A percentile compares a stretch with the other conserved stretches of the same genome.
These are phyloP conservation scores for Nymphalis urticae DNA, from an alignment of 2,888 invertebrate species.

Conservation along the genomic window DNA sequence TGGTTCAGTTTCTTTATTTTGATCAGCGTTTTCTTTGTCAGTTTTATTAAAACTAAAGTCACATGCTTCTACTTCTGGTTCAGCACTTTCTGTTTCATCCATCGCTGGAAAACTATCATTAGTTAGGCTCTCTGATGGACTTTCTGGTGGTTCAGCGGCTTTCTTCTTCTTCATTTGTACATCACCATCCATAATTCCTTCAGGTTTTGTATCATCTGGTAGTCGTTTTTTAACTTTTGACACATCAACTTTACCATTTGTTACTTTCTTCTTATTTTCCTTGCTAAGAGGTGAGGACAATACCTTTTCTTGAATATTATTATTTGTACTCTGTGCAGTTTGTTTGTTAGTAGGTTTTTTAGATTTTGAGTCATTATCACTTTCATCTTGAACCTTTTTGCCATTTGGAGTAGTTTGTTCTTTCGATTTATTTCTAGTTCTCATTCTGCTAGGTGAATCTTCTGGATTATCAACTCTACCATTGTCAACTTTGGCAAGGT, in stretches of 20 bases:
- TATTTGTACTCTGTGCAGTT: slow-evolving; percentile 68
- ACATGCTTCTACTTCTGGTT: slow-evolving; percentile 73
- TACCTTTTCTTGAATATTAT: slow-evolving; percentile 68
- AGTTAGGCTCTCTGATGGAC: slow-evolving; percentile 91
- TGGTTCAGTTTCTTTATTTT: slow-evolving; percentile 63
- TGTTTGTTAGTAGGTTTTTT: slow-evolving; percentile 56
- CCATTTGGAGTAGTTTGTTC: slow-evolving; percentile 83
- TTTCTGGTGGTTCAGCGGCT: slow-evolving; percentile 83
- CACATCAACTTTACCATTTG: slow-evolving; percentile 77
- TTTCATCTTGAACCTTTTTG: slow-evolving; percentile 75
- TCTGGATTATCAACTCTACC: slow-evolving; percentile 87
- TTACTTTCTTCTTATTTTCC: slow-evolving; percentile 71
- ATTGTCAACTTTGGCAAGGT: slow-evolving; percentile 92
- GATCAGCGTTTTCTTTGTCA: slow-evolving; percentile 68
- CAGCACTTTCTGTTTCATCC: slow-evolving; percentile 84
- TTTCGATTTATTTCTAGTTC: slow-evolving; percentile 92
- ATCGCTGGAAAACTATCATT: slow-evolving; percentile 92
- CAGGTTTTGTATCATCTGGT: slow-evolving; percentile 79
- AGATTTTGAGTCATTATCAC: slow-evolving; percentile 72
- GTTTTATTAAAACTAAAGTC: slow-evolving; percentile 76
- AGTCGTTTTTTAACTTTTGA: slow-evolving; percentile 83
- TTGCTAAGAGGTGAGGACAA: slow-evolving; percentile 68
- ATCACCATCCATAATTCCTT: slow-evolving; percentile 83
- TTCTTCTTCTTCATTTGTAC: slow-evolving; percentile 81
- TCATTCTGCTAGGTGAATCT: slow-evolving; percentile 93